These are phyloP conservation scores for Tyrophagus putrescentiae DNA, from an alignment of 1,140 invertebrate species.

Conservation along the genomic window DNA sequence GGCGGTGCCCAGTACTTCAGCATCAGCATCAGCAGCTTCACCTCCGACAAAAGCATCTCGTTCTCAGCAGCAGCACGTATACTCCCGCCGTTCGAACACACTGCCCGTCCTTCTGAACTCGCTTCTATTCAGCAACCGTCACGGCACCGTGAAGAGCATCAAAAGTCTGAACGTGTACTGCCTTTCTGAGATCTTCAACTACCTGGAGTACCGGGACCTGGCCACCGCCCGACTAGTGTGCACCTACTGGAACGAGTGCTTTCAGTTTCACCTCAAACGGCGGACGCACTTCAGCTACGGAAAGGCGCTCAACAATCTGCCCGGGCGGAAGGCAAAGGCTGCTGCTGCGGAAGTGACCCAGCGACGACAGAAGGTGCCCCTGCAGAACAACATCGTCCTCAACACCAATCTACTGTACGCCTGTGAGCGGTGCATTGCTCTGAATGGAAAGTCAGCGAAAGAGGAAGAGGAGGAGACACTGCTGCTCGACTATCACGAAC, in stretches of 20 bases:
- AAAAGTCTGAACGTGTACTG: constrained; percentile 3
- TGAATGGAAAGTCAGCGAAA: neutral
- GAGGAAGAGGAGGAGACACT: constrained; percentile 4
- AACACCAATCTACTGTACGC: neutral
- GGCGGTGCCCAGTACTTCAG: too few relatives aligned
- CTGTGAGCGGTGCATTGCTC: neutral
- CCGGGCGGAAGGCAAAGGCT: neutral
- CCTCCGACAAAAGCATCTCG: too few relatives aligned
- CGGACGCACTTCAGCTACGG: constrained; percentile 12
- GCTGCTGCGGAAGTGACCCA: neutral
- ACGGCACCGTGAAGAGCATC: neutral
- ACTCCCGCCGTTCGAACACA: too few relatives aligned
- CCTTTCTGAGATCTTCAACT: constrained; percentile 1
- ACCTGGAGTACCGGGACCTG: neutral
- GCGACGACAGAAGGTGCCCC: neutral
- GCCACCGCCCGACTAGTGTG: constrained; percentile 3
- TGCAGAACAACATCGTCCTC: neutral
- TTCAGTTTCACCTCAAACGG: neutral
- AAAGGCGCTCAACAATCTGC: neutral
- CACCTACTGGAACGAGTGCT: constrained; percentile 4
- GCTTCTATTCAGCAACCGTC: too few relatives aligned
- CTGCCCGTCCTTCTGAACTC: too few relatives aligned
- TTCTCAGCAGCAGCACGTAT: too few relatives aligned
- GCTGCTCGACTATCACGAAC: too few relatives aligned
- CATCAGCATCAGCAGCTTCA: too few relatives aligned